A percentile compares a stretch with the other conserved stretches of the same genome.
These are phyloP conservation scores for Nycticebus coucang DNA, from an alignment of 2,113 vertebrate genomes.

Conservation along the genomic window DNA sequence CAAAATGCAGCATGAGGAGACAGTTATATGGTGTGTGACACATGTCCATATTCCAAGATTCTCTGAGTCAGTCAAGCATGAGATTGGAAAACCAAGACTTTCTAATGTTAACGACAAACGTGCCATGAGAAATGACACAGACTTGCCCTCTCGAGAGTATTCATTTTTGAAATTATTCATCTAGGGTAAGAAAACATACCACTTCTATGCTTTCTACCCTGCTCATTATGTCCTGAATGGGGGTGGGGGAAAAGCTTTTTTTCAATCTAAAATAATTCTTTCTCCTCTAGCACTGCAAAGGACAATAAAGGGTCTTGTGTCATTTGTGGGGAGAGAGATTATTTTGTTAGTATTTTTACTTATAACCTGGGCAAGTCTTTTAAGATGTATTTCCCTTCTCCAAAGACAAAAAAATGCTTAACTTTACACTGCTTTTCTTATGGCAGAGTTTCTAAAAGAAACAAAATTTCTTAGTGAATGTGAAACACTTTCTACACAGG, in stretches of 20 bases:
- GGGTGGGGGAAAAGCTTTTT: fast-evolving
- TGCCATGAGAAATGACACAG: background rate
- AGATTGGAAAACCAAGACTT: background rate
- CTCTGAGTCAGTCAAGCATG: background rate
- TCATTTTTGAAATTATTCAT: background rate
- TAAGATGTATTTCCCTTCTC: background rate
- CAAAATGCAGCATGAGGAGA: background rate
- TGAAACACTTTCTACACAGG: background rate
- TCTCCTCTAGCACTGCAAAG: background rate
- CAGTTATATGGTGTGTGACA: background rate
- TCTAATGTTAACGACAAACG: background rate
- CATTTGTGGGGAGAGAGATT: background rate
- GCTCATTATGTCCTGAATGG: background rate
- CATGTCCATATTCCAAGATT: background rate
- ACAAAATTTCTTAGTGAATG: background rate
- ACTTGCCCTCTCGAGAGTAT: background rate
- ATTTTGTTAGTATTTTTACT: background rate
- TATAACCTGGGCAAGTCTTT: background rate
- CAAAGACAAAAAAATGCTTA: background rate
- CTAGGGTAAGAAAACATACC: background rate
- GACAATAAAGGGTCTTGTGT: background rate
- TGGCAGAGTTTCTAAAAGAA: background rate
- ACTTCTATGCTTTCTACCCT: background rate
- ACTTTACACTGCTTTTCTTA: fast-evolving
- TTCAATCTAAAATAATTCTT: background rate